phyloP scores from a whole-genome alignment of 2,113 vertebrate genomes.

The Eira barbara region DNA sequence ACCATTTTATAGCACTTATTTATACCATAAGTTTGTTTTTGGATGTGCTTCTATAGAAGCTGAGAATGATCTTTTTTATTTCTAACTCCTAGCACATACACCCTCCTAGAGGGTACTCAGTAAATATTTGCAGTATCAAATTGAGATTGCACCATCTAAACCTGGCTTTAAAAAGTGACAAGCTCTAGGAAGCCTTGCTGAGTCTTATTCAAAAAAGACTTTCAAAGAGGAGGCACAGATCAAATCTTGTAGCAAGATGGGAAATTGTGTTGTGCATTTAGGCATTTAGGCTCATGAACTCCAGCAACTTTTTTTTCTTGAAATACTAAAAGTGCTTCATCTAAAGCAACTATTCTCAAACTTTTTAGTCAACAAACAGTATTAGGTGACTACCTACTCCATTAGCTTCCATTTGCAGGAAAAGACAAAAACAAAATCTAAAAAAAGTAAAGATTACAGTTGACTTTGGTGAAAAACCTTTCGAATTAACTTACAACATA shows the following conservation, averaged over 20 bases:
- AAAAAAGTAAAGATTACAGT: background rate
- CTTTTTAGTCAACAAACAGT: background rate
- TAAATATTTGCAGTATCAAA: conserved; percentile 30
- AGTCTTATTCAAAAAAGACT: background rate
- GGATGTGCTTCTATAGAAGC: background rate
- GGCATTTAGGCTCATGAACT: background rate
- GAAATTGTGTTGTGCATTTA: background rate
- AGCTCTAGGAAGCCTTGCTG: background rate
- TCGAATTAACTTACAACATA: background rate
- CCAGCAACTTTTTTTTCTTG: background rate
- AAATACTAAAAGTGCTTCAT: background rate
- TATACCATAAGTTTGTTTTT: background rate
- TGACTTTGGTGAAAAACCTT: background rate
- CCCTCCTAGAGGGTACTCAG: background rate
- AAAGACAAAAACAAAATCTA: background rate
- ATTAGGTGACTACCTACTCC: background rate
- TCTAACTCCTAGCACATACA: background rate
- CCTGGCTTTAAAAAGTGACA: background rate
- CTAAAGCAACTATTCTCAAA: background rate
- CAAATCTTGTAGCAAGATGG: background rate
- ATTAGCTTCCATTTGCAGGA: background rate
- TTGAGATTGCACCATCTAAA: background rate
- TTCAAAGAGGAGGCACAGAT: background rate
- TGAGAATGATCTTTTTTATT: background rate
- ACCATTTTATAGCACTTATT: background rate